Evolutionary conservation across 2,888 invertebrate genomes (phyloP).

Genomic region (Rhimphoctona megacephalus): DNA sequence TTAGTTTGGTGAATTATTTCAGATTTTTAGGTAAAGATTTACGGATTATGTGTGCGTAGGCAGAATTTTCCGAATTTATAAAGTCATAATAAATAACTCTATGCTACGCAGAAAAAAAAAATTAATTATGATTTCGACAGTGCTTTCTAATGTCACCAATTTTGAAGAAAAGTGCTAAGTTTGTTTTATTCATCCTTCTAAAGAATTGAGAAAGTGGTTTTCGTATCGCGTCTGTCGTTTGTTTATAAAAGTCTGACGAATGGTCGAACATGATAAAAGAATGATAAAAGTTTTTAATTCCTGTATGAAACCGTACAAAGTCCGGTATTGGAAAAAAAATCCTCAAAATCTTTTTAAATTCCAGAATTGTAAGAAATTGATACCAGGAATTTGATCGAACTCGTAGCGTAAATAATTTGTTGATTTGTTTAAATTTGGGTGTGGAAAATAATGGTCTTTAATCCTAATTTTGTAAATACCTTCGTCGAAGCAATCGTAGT

Average conservation of each 20-base stretch:
- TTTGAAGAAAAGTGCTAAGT: background rate
- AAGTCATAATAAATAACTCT: too few species aligned
- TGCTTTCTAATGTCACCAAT: background rate
- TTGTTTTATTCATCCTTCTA: background rate
- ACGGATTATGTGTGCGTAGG: too few species aligned
- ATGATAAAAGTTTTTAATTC: background rate
- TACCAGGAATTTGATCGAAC: too few species aligned
- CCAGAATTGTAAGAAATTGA: background rate
- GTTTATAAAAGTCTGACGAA: background rate
- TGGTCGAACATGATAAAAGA: background rate
- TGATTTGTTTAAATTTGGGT: too few species aligned
- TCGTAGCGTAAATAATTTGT: background rate
- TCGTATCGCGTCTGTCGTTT: background rate
- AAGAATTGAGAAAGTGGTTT: background rate
- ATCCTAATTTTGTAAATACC: slow-evolving; percentile 77
- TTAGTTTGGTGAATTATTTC: too few species aligned
- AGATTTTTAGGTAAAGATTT: too few species aligned
- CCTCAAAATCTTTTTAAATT: background rate
- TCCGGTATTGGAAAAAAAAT: too few species aligned
- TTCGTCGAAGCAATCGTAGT: slow-evolving; percentile 85
- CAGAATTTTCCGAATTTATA: too few species aligned
- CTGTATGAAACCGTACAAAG: too few species aligned
- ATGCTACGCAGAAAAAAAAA: too few species aligned
- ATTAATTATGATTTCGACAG: background rate
- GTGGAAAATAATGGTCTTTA: background rate